A percentile compares a stretch with the other conserved stretches of the same genome.
Conservation (phyloP, 2,113 vertebrate genomes). For the Apaloderma vittatum region DNA sequence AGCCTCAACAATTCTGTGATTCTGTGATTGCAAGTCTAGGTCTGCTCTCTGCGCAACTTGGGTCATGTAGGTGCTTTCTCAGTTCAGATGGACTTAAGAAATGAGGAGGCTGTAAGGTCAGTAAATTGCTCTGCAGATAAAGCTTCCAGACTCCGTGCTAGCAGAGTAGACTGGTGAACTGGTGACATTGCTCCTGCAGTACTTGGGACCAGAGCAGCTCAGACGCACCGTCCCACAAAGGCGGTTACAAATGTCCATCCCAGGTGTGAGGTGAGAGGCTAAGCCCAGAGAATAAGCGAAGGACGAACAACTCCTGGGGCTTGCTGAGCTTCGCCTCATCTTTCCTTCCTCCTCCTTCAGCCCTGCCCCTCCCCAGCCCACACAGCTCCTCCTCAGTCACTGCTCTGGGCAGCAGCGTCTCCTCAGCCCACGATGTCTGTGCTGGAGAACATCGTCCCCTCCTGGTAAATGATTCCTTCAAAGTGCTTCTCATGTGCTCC, state of each 20-base stretch:
- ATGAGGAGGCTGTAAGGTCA: background rate
- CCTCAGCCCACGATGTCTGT: accelerated
- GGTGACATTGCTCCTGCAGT: background rate
- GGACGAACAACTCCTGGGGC: background rate
- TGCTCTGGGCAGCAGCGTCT: background rate
- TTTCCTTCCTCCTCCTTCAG: background rate
- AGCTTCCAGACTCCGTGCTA: too few species aligned
- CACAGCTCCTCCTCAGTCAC: accelerated
- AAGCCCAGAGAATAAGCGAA: background rate
- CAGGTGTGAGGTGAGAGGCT: background rate
- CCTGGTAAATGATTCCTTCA: background rate
- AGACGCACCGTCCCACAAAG: accelerated
- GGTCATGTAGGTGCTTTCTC: accelerated
- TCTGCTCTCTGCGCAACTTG: background rate
- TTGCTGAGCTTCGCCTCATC: background rate
- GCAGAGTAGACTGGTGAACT: too few species aligned
- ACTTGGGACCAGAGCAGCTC: background rate
- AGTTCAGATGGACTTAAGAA: too few species aligned
- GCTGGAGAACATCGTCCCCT: accelerated
- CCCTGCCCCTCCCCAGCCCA: background rate
- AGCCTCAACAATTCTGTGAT: too few species aligned
- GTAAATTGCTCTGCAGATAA: background rate
- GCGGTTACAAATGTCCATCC: background rate
- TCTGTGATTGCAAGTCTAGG: background rate
- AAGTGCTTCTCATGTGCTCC: background rate